phyloP scores from a whole-genome alignment of 2,797 vertebrate species.

The Limnodromus scolopaceus region DNA sequence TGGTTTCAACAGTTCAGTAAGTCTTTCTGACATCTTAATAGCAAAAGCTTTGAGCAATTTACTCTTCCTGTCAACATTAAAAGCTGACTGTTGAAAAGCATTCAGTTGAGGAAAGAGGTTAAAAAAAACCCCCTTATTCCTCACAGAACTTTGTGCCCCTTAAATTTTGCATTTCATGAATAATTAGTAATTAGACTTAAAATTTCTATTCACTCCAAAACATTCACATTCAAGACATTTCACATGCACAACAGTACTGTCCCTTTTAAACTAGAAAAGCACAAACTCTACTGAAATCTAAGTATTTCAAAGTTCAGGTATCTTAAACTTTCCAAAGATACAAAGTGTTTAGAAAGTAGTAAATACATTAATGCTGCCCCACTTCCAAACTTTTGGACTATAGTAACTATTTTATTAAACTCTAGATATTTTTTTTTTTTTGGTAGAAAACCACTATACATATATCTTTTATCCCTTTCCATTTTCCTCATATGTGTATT shows the following conservation, averaged over 20 bases:
- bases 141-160: not conserved
- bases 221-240: conserved; percentile 50
- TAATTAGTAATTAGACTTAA: not conserved
- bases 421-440: conserved; percentile 22
- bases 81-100: not conserved
- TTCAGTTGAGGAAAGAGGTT: not conserved
- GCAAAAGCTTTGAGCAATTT: not conserved
- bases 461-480: not conserved
- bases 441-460: not conserved
- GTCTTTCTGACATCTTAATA: not conserved
- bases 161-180: conserved; percentile 6
- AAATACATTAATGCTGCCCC: not conserved
- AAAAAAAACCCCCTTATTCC: not conserved
- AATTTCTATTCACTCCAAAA: conserved; percentile 42
- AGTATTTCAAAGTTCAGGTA: not conserved
- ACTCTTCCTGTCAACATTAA: not conserved
- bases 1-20: not conserved
- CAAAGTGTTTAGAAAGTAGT: conserved; percentile 19
- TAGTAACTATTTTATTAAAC: not conserved
- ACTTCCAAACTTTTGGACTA: not conserved
- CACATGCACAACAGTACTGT: conserved; percentile 33
- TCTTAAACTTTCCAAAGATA: not conserved
- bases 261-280: conserved; percentile 49
- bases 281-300: conserved; percentile 35
- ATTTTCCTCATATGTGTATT: not conserved